phyloP scores from a whole-genome alignment of 2,797 vertebrate species.

The Argya squamiceps region DNA sequence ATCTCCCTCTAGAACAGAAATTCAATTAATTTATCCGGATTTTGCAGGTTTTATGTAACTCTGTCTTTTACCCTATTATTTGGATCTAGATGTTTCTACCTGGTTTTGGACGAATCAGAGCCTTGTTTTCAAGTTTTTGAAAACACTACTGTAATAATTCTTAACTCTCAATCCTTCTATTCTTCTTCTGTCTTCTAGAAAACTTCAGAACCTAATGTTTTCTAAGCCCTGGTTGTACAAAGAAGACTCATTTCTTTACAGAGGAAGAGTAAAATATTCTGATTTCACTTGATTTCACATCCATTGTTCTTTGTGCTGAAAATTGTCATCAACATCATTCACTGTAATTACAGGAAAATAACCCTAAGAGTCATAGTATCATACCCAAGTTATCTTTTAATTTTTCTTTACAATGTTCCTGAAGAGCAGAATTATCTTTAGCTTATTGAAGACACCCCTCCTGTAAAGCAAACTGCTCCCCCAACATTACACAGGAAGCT shows the following conservation, averaged over 20 bases:
- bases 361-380: not conserved
- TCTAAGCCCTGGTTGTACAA: not conserved
- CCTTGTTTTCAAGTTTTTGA: not conserved
- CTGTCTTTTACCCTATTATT: not conserved
- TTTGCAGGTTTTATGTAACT: not conserved
- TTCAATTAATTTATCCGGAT: not conserved
- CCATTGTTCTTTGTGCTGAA: not conserved
- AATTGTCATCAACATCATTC: not conserved
- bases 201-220: not conserved
- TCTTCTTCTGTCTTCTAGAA: not conserved
- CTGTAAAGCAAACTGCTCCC: fast-evolving
- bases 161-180: not conserved
- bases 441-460: not conserved
- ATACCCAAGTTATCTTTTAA: not conserved
- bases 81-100: not conserved
- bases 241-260: not conserved
- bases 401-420: not conserved
- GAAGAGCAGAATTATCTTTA: not conserved
- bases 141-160: not conserved
- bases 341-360: not conserved
- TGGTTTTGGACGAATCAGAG: not conserved
- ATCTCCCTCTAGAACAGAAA: not conserved
- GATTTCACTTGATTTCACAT: not conserved
- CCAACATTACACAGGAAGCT: not conserved
- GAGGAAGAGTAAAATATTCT: not conserved